Percentiles rank a stretch among this genome's conserved stretches.
Evolutionary conservation across 1,140 invertebrate genomes (phyloP).

Genomic region (Calliopsis andreniformis): DNA sequence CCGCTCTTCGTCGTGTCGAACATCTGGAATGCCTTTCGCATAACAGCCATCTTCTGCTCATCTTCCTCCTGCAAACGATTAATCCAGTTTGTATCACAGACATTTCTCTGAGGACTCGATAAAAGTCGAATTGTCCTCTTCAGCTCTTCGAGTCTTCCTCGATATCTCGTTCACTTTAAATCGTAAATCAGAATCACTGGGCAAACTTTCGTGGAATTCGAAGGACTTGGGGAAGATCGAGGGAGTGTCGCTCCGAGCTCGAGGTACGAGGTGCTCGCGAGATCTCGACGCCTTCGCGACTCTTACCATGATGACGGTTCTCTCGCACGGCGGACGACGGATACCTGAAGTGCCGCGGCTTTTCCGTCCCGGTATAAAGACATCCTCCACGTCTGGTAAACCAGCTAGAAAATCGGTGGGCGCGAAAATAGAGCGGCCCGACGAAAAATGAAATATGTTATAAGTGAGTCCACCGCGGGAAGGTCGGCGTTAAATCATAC

Average conservation of each 20-base stretch:
- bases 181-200: too few relatives aligned
- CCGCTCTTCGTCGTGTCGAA: slow-evolving; percentile 95
- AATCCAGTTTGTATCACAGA: neutral
- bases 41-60: slow-evolving; percentile 92
- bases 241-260: neutral
- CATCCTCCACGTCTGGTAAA: slow-evolving; percentile 65
- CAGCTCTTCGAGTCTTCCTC: too few relatives aligned
- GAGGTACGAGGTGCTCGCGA: neutral
- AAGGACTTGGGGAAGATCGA: too few relatives aligned
- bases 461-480: slow-evolving; percentile 65
- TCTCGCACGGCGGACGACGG: slow-evolving; percentile 64
- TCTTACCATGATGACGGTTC: slow-evolving; percentile 70
- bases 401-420: slow-evolving; percentile 75
- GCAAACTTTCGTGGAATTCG: too few relatives aligned
- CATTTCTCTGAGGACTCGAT: neutral
- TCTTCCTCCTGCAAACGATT: slow-evolving; percentile 84
- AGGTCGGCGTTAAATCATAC: slow-evolving; percentile 47
- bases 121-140: too few relatives aligned
- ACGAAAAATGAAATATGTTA: slow-evolving; percentile 80
- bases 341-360: slow-evolving; percentile 71
- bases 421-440: slow-evolving; percentile 72
- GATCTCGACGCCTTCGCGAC: neutral
- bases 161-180: too few relatives aligned
- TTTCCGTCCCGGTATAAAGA: slow-evolving; percentile 74
- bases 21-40: slow-evolving; percentile 97